These are phyloP conservation scores for Nomada lathburiana DNA, from an alignment of 2,888 invertebrate species.

Conservation along the genomic window DNA sequence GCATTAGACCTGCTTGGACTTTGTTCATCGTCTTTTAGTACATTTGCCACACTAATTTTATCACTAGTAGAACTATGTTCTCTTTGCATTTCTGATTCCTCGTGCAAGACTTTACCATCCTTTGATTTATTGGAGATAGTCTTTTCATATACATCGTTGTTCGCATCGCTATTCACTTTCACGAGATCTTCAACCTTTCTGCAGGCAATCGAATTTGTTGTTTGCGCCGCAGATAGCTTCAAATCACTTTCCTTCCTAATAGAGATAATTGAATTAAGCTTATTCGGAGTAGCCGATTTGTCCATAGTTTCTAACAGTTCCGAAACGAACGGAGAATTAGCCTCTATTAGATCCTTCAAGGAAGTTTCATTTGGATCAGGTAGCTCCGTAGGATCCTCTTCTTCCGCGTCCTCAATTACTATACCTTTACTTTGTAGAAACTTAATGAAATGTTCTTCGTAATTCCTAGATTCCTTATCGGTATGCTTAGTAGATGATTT, in stretches of 20 bases:
- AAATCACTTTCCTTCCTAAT: constrained; percentile 2
- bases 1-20: constrained; percentile 11
- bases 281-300: constrained; percentile 19
- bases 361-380: constrained; percentile 72
- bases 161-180: constrained; percentile 12
- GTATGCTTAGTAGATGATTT: constrained; percentile 38
- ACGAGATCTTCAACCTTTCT: neutral
- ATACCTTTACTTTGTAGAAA: constrained; percentile 71
- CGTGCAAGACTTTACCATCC: neutral
- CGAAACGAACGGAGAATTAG: constrained; percentile 74
- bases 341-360: constrained; percentile 77
- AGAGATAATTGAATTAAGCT: neutral
- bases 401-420: neutral
- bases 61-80: neutral
- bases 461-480: constrained; percentile 74
- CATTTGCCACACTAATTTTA: constrained; percentile 3
- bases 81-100: neutral
- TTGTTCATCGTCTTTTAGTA: neutral
- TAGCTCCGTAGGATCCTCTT: constrained; percentile 28
- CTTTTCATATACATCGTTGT: constrained; percentile 17
- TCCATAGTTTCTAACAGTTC: constrained; percentile 70
- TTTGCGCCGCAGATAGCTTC: neutral
- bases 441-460: constrained; percentile 79
- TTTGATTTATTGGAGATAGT: neutral
- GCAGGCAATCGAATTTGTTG: neutral